Evolutionary conservation across 2,888 invertebrate genomes (phyloP).

Genomic region (Salticus scenicus): DNA sequence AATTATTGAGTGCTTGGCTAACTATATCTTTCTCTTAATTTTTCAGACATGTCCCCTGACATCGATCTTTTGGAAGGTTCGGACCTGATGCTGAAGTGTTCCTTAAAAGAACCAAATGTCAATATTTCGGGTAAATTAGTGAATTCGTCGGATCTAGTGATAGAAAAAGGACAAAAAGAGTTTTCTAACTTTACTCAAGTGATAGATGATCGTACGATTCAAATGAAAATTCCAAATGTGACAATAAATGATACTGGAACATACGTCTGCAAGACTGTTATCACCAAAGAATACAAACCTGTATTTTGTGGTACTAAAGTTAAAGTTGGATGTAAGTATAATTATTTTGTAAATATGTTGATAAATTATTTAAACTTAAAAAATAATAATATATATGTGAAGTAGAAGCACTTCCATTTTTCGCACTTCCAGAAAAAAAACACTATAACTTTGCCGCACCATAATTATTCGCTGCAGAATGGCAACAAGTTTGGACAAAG

Average conservation of each 20-base stretch:
- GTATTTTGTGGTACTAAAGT: constrained; percentile 58
- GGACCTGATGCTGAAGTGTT: constrained; percentile 44
- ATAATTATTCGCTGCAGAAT: too few relatives aligned
- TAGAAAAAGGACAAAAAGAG: constrained; percentile 15
- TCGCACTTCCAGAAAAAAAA: too few relatives aligned
- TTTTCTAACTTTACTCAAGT: constrained; percentile 6
- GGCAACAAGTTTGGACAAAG: too few relatives aligned
- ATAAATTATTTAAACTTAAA: too few relatives aligned
- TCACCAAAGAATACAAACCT: constrained; percentile 17
- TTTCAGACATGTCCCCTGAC: constrained; percentile 55
- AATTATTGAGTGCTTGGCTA: too few relatives aligned
- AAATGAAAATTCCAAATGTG: constrained; percentile 48
- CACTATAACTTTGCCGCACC: too few relatives aligned
- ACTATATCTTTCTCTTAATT: too few relatives aligned
- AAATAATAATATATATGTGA: too few relatives aligned
- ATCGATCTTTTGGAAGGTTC: constrained; percentile 40
- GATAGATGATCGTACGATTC: constrained; percentile 37
- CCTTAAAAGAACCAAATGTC: constrained; percentile 4
- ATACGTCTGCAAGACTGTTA: constrained; percentile 52
- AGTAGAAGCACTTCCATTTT: too few relatives aligned
- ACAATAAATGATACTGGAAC: constrained; percentile 42
- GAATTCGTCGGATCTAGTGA: constrained; percentile 44
- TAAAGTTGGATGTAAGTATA: constrained; percentile 68
- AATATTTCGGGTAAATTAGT: background rate
- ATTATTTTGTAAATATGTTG: too few relatives aligned